Evolutionary conservation across 2,797 vertebrate species (phyloP), one percentile per base, ranked within the genome.

Genomic region (Rhodeus uyekii): DNA sequence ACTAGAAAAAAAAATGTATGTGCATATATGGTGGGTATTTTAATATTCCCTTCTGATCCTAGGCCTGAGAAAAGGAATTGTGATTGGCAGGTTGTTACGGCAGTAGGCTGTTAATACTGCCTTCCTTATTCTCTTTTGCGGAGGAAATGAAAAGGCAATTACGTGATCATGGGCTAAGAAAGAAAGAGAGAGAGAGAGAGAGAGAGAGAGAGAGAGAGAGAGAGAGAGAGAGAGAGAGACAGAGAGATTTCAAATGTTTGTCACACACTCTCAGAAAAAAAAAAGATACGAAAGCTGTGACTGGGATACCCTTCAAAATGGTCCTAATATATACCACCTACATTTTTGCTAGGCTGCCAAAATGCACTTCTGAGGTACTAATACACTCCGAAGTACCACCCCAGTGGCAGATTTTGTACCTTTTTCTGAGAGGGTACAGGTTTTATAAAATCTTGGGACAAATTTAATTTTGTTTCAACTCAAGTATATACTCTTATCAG

Each of bases 31-130:
- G 27, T 60, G 34, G n/a, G 34, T 27, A 67, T 36, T 69, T 76
- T 50, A n/a, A 67, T 13, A 76, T 50, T 29, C 44, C 27, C 19
- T 48, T 72, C 46, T 80, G n/a, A 36, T 60, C n/a, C 13, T 61
- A 48, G 42, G 78, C 18, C 24, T 39, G 39, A 50, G 19, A 53
- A 78, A 10, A 14, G 24, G 79, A 83, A 90, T 84, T 71, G 87
- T 93, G 93, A 94, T 78, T 93, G 93, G 91, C 93, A 91, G 88
- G 88, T 91, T 93, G 92, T 91, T 88, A 90, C 86, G 86, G 86
- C 85, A 89, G 89, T 87, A 89, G 90, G 89, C 81, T 87, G 90
- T 93, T 93, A 93, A 94, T 92, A 88, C 88, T 88, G 84, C 85
- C 87, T 92, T 93, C 91, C 92, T 92, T 89, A 86, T 87, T 84